Conservation (phyloP, 2,113 vertebrate genomes). For the Bothrops jararaca region DNA sequence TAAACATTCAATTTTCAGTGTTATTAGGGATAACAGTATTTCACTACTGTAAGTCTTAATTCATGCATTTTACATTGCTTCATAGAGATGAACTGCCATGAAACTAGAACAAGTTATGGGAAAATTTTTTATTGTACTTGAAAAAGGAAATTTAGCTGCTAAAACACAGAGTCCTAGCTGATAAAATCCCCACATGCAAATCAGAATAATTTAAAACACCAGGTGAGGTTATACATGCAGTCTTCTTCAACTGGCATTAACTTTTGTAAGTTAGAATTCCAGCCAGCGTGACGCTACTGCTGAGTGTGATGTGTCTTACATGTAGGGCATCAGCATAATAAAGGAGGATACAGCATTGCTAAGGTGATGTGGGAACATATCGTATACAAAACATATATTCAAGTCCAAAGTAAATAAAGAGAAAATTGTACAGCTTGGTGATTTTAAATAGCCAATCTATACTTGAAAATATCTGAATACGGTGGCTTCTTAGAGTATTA, state of each 20-base stretch:
- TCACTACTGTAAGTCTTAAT: background rate
- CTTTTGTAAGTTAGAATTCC: background rate
- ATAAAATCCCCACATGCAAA: background rate
- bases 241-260: background rate
- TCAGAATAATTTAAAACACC: background rate
- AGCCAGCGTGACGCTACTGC: background rate
- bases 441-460: slow-evolving; percentile 35
- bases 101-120: background rate
- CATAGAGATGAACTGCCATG: background rate
- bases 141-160: background rate
- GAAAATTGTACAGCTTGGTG: slow-evolving; percentile 35
- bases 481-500: background rate
- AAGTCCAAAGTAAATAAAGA: slow-evolving; percentile 45
- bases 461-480: background rate
- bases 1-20: background rate
- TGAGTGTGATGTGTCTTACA: background rate
- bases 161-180: background rate
- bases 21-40: background rate
- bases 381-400: slow-evolving; percentile 32
- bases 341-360: background rate
- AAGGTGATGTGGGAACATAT: slow-evolving; percentile 13
- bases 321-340: background rate
- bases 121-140: background rate
- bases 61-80: background rate
- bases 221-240: background rate